Evolutionary conservation across 1,140 invertebrate species (phyloP).

Genomic region (Maniola jurtina): DNA sequence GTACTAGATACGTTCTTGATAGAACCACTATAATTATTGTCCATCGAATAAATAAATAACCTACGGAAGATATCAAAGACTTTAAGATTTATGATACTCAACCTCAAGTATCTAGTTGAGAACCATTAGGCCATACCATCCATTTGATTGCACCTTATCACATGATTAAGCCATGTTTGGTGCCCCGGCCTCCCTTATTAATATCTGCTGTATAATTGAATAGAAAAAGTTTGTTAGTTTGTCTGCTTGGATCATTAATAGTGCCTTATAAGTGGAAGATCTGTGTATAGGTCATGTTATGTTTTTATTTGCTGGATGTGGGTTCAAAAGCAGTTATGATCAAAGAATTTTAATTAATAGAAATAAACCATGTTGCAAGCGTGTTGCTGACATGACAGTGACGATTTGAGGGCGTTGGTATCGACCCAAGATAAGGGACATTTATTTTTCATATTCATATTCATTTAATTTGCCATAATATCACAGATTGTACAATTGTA

Average conservation of each 20-base stretch:
- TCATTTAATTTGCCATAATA: no score
- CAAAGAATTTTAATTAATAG: constrained; percentile 2
- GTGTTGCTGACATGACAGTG: not conserved
- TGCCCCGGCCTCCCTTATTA: constrained; percentile 5
- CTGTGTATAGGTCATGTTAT: not conserved
- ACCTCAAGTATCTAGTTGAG: not conserved
- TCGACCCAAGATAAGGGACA: no score
- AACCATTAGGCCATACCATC: constrained; percentile 13
- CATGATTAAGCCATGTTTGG: constrained; percentile 13
- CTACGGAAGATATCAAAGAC: constrained; percentile 1
- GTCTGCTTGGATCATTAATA: constrained; percentile 11
- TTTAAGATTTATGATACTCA: constrained; percentile 4
- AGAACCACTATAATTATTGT: not conserved
- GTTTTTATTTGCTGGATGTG: not conserved
- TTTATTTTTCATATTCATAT: no score
- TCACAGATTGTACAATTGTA: no score
- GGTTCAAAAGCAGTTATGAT: not conserved
- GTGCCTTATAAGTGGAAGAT: constrained; percentile 1
- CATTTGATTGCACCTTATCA: constrained; percentile 10
- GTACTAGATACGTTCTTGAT: not conserved
- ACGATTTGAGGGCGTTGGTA: not conserved
- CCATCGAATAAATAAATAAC: not conserved
- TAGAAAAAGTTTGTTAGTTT: constrained; percentile 12
- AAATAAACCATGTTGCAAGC: not conserved
- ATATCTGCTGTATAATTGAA: constrained; percentile 7